Evolutionary conservation across 2,113 vertebrate species (phyloP).

Genomic region (Fukomys damarensis): DNA sequence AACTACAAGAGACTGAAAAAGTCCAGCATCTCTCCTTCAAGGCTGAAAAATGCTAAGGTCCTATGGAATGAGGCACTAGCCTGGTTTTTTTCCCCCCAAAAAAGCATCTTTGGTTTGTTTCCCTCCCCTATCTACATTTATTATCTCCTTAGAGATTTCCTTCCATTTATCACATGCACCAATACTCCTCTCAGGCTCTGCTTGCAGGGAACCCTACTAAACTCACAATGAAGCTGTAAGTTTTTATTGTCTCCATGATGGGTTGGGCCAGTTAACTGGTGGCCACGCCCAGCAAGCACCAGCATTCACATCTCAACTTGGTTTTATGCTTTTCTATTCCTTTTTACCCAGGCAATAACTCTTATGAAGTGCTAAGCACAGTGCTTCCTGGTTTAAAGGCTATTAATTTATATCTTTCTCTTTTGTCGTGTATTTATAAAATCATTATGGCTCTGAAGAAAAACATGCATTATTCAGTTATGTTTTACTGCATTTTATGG

Average conservation of each 20-base stretch:
- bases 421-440: constrained; percentile 76
- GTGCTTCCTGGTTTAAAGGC: constrained; percentile 67
- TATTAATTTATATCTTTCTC: constrained; percentile 70
- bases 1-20: neutral
- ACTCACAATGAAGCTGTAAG: neutral
- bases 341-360: constrained; percentile 44
- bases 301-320: neutral
- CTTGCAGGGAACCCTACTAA: neutral
- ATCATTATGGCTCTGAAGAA: constrained; percentile 73
- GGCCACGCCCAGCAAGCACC: neutral
- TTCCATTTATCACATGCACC: neutral
- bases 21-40: neutral
- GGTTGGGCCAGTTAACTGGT: neutral
- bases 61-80: neutral
- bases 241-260: neutral
- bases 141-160: neutral
- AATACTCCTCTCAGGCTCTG: neutral
- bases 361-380: constrained; percentile 36
- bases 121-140: neutral
- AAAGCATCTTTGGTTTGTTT: neutral
- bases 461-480: constrained; percentile 82
- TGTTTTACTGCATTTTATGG: constrained; percentile 68
- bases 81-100: neutral
- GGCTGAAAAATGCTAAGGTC: neutral
- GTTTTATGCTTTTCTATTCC: constrained; percentile 1